Percentiles rank a stretch among this genome's conserved stretches.
phyloP scores from a whole-genome alignment of 2,888 invertebrate species.

The Dicyrtomina minuta region DNA sequence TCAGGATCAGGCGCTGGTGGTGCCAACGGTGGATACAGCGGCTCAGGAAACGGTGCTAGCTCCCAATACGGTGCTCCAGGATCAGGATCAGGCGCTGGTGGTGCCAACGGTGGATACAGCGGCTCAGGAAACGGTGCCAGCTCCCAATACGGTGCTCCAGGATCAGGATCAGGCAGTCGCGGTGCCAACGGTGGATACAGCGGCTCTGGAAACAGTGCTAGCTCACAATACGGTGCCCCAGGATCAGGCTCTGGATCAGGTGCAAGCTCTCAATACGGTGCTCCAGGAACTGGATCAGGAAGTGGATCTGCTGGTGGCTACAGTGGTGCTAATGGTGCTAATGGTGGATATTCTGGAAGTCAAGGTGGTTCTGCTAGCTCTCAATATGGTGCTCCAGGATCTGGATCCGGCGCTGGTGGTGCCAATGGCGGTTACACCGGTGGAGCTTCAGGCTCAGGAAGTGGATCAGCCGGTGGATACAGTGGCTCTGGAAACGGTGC shows the following conservation, averaged over 20 bases:
- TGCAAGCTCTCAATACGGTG: slow-evolving; percentile 2
- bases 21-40: too few species aligned
- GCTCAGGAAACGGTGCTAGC: too few species aligned
- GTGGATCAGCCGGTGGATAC: slow-evolving; percentile 8
- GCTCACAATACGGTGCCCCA: slow-evolving; percentile 15
- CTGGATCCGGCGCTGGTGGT: neutral
- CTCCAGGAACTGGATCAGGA: neutral
- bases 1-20: neutral
- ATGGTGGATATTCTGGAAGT: neutral
- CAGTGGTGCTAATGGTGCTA: neutral
- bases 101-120: neutral
- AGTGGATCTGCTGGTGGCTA: slow-evolving; percentile 1
- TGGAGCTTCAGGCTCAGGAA: neutral
- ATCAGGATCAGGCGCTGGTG: neutral
- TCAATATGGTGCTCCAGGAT: slow-evolving; percentile 7
- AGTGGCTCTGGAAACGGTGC: neutral
- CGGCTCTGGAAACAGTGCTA: neutral
- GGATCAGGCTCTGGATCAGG: neutral
- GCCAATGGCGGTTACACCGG: neutral
- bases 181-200: too few species aligned
- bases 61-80: slow-evolving; percentile 4
- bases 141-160: too few species aligned
- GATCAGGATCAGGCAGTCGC: too few species aligned
- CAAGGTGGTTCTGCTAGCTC: neutral
- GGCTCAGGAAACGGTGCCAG: too few species aligned